Evolutionary conservation across 2,888 invertebrate species (phyloP).

Genomic region (Macaria liturata): DNA sequence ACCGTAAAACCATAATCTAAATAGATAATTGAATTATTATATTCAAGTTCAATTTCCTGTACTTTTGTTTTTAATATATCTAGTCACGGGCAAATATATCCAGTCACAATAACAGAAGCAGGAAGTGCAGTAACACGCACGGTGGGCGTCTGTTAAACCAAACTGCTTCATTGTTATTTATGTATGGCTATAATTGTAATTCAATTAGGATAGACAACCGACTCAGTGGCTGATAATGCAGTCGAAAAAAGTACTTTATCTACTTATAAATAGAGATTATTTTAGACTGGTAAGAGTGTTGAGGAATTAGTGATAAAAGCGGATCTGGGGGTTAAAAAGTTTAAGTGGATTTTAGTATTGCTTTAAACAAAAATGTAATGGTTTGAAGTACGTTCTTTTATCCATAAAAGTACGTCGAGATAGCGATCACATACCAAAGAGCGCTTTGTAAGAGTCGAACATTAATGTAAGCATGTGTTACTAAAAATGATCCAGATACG

Average conservation of each 20-base stretch:
- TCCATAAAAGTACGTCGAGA: constrained; percentile 2
- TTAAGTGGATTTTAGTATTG: constrained; percentile 17
- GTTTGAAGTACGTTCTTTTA: constrained; percentile 21
- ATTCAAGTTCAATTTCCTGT: too few relatives aligned
- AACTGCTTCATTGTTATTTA: constrained; percentile 72
- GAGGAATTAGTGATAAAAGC: constrained; percentile 12
- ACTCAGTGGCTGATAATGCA: constrained; percentile 14
- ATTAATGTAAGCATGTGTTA: too few relatives aligned
- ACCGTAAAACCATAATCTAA: too few relatives aligned
- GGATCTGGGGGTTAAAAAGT: constrained; percentile 6
- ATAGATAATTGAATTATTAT: too few relatives aligned
- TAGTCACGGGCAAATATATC: constrained; percentile 7
- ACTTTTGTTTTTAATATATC: too few relatives aligned
- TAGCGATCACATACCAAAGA: too few relatives aligned
- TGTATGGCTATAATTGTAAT: constrained; percentile 61
- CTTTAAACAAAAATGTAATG: too few relatives aligned
- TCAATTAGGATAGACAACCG: constrained; percentile 54
- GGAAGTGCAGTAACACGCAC: constrained; percentile 29
- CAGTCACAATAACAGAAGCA: constrained; percentile 30
- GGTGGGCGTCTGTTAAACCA: constrained; percentile 57
- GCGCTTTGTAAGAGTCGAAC: too few relatives aligned
- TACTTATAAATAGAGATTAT: constrained; percentile 1
- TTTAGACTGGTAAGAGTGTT: constrained; percentile 4
- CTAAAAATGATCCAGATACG: too few relatives aligned
- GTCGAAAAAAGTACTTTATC: constrained; percentile 12